Evolutionary conservation across 2,797 vertebrate genomes (phyloP), one percentile per base, ranked within the genome.

Genomic region (Petrocephalus schoutedeni): DNA sequence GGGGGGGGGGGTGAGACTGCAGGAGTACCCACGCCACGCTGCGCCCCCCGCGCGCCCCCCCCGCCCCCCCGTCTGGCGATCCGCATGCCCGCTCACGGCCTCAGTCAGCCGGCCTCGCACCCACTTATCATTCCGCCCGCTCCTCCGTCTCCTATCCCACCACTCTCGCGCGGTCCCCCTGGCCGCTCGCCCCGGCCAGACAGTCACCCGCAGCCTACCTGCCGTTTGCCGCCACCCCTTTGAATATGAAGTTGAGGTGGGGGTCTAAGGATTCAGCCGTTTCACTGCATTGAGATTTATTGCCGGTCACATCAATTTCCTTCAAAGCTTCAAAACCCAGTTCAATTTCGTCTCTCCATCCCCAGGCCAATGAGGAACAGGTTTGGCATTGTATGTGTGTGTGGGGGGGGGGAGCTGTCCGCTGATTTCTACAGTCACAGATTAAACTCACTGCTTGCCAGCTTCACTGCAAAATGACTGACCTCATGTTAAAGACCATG

Each of bases 231-330:
- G 51, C 10, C 4, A 19, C 23, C 41, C 84, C 84, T 85, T 85
- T 12, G 54, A 85, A 85, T 19, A 57, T 19, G 54, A 28, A 36
- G 84, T 23, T 12, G 16, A 23, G 51, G 61, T 14, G 61, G n/a
- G 23, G 23, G 7, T 56, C 28, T 28, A 85, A 85, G 56, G 56
- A 19, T 54, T 54, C 28, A 41, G 3, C 84, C 16, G 3, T 86
- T 41, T 58, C 56, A 86, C 84, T 41, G 84, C 84, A 86, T 58
- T 59, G 32, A 86, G 84, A 86, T 45, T 59, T 59, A 59, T 58
- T 59, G 84, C 41, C 41, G 84, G 84, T 86, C 84, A 86, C 19
- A 45, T 86, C 84, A 59, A 59, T 86, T 86, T 86, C 56, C 54
- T 86, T 86, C 56, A 59, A 86, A 86, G 84, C 84, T 86, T 41